These are phyloP conservation scores for Vulpes vulpes DNA, from an alignment of 2,113 vertebrate species.

Conservation along the genomic window DNA sequence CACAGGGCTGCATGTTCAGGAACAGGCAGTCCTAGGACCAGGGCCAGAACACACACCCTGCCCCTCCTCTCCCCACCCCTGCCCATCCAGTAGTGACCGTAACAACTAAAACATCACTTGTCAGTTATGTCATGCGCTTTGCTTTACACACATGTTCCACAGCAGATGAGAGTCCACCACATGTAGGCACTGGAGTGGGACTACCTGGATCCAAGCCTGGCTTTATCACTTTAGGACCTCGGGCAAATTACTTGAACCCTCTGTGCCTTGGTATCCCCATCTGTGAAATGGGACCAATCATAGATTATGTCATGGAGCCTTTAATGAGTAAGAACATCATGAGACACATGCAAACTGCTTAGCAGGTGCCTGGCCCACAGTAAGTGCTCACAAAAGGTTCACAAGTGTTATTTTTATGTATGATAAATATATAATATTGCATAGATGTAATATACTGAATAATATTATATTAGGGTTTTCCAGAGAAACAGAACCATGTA, in stretches of 20 bases:
- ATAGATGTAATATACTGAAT: background rate
- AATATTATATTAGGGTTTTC: background rate
- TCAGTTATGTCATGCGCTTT: background rate
- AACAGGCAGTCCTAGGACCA: background rate
- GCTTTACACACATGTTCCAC: background rate
- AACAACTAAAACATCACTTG: background rate
- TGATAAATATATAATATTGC: background rate
- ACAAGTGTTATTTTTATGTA: background rate
- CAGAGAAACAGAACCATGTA: background rate
- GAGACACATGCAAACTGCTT: background rate
- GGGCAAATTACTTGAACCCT: background rate
- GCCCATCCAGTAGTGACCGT: background rate
- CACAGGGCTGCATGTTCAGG: background rate
- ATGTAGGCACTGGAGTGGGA: background rate
- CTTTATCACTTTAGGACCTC: background rate
- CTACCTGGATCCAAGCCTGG: background rate
- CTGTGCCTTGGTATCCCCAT: background rate
- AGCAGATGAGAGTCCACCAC: background rate
- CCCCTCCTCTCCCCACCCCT: too few species aligned
- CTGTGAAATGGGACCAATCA: background rate
- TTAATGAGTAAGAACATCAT: background rate
- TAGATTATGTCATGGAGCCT: background rate
- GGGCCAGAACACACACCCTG: background rate
- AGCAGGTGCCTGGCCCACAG: background rate
- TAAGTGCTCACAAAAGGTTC: background rate